A percentile compares a stretch with the other conserved stretches of the same genome.
Evolutionary conservation across 2,113 vertebrate species (phyloP).

Genomic region (Haplochromis vanheusdeni): DNA sequence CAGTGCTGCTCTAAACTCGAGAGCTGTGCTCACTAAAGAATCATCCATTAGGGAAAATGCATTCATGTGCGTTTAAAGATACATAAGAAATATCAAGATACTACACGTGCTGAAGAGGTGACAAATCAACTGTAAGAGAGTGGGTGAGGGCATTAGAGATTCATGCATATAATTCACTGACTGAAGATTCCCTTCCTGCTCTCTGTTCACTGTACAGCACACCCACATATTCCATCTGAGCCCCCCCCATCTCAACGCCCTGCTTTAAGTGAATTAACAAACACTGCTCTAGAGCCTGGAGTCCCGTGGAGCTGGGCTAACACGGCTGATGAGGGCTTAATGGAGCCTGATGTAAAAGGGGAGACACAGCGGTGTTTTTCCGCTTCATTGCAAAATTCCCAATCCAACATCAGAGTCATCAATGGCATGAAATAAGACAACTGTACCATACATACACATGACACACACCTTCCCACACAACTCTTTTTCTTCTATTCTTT

Average conservation of each 20-base stretch:
- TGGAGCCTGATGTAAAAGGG: slow-evolving; percentile 49
- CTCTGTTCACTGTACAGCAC: slow-evolving; percentile 24
- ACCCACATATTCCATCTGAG: slow-evolving; percentile 43
- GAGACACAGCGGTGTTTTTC: neutral
- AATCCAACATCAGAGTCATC: neutral
- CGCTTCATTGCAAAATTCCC: neutral
- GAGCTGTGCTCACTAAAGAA: neutral
- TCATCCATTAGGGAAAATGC: slow-evolving; percentile 27
- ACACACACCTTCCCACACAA: neutral
- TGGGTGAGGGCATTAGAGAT: neutral
- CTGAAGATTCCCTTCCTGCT: slow-evolving; percentile 9
- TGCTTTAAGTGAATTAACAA: slow-evolving; percentile 53
- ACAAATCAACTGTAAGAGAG: neutral
- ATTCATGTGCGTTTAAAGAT: slow-evolving; percentile 36
- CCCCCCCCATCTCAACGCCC: neutral
- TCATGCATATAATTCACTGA: slow-evolving; percentile 51
- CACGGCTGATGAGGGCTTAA: slow-evolving; percentile 53
- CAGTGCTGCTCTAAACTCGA: slow-evolving; percentile 1
- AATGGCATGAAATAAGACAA: neutral
- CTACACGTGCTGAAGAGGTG: neutral
- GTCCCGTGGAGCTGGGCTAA: slow-evolving; percentile 16
- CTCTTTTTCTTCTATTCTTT: neutral
- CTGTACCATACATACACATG: neutral
- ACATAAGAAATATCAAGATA: slow-evolving; percentile 11
- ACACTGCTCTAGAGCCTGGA: slow-evolving; percentile 26